Evolutionary conservation across 2,888 invertebrate species (phyloP), one percentile per base, ranked within the genome.

Genomic region (Melieria crassipennis): DNA sequence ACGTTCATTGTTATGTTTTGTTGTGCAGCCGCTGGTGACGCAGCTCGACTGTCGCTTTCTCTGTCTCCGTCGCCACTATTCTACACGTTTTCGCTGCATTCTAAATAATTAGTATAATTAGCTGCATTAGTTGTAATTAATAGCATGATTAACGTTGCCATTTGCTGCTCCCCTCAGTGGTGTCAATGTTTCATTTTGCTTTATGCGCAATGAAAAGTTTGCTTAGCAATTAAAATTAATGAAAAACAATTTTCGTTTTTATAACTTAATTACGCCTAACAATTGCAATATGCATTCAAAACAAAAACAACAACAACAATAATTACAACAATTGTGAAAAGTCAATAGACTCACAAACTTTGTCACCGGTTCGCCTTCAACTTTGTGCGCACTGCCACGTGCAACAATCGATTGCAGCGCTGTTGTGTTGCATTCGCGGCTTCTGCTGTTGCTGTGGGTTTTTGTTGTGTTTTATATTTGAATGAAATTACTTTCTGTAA

Each of bases 51-150:
- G 30, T 30, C 3, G 3, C 30, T 30, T 0, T 30, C 30, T 30
- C 30, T 30, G 30, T 66, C 48, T 57, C 3, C 16, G 42, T 46
- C 52, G 11, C 47, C 47, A 43, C 16, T 5, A 56, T 3, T 56
- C 30, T 56, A 30, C n/a, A 16, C 13, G 13, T 56, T 56, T n/a
- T 56, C 30, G 4, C 30, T 56, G 56, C 30, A 5, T 13, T 43
- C 52, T 42, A 11, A 10, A 58, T 65, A 61, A 70, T 70, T 70
- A 70, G 60, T 60, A 65, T 70, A 70, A 70, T 70, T 65, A 70
- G 70, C 42, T 65, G 52, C 61, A 70, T 70, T 70, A 65, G 55
- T 61, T 65, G 60, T 65, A 70, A 70, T 70, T 70, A 70, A 70
- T 65, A 55, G 58, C 46, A 61, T 65, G 63, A 69, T 69, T 63